phyloP scores from a whole-genome alignment of 2,113 vertebrate genomes.

The Tringa solitaria region DNA sequence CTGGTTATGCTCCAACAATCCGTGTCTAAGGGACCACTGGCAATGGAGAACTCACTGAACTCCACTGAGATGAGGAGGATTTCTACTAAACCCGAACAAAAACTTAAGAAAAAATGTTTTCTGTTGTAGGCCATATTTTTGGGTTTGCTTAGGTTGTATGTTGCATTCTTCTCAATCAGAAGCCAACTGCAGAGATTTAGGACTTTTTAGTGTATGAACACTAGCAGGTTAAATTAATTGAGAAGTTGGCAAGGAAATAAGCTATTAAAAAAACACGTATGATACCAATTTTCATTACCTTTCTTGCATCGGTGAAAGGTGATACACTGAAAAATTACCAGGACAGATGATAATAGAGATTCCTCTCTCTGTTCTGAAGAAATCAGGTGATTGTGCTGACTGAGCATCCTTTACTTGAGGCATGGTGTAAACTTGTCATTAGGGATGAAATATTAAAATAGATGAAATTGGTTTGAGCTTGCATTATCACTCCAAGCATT shows the following conservation, averaged over 20 bases:
- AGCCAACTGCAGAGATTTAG: not conserved
- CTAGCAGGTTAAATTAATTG: not conserved
- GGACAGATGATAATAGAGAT: not conserved
- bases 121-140: not conserved
- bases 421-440: not conserved
- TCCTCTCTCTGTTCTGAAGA: not conserved
- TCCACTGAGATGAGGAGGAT: not conserved
- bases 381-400: not conserved
- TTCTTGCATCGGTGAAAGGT: not conserved
- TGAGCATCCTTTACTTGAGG: not conserved
- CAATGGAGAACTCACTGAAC: not conserved
- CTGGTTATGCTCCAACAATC: not conserved
- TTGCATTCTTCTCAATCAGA: not conserved
- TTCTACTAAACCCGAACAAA: not conserved
- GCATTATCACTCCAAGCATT: not conserved
- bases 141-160: not conserved
- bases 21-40: not conserved
- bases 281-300: not conserved
- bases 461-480: not conserved
- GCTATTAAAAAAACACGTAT: not conserved
- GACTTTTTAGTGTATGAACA: not conserved
- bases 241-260: not conserved
- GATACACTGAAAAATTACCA: not conserved
- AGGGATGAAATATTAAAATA: not conserved
- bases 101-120: not conserved